Conservation (phyloP, 2,113 vertebrate genomes). For the Engraulis encrasicolus region DNA sequence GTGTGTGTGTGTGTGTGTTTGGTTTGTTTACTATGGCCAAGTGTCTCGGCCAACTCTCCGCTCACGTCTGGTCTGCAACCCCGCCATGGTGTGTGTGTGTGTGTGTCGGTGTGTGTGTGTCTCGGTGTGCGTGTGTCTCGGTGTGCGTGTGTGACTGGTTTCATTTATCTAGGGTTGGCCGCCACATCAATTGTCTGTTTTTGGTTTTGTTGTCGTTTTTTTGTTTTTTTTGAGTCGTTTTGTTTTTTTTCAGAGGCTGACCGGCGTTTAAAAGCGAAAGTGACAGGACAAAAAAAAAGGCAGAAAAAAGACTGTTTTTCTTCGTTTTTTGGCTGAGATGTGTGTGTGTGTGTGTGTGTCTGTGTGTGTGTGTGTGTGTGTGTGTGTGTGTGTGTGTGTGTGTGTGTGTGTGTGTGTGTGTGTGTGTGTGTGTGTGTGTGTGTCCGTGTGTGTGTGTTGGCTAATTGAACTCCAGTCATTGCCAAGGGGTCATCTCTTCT, state of each 20-base stretch:
- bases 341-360: too few relatives aligned
- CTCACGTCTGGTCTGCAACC: constrained; percentile 22
- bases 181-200: constrained; percentile 30
- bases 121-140: too few relatives aligned
- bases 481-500: constrained; percentile 55
- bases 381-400: too few relatives aligned
- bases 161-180: constrained; percentile 18
- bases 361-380: too few relatives aligned
- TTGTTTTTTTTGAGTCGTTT: too few relatives aligned
- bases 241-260: constrained; percentile 22
- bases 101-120: too few relatives aligned
- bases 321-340: constrained; percentile 41
- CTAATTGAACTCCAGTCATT: constrained; percentile 50
- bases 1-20: not conserved
- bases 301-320: too few relatives aligned
- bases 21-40: constrained; percentile 18
- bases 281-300: not conserved
- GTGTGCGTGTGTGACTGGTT: not conserved
- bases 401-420: too few relatives aligned
- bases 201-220: constrained; percentile 42
- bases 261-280: constrained; percentile 28
- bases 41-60: constrained; percentile 22
- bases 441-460: too few relatives aligned
- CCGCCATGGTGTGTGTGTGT: not conserved
- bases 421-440: too few relatives aligned